Evolutionary conservation across 2,113 vertebrate species (phyloP), one percentile per base, ranked within the genome.

Genomic region (Jacana jacana): DNA sequence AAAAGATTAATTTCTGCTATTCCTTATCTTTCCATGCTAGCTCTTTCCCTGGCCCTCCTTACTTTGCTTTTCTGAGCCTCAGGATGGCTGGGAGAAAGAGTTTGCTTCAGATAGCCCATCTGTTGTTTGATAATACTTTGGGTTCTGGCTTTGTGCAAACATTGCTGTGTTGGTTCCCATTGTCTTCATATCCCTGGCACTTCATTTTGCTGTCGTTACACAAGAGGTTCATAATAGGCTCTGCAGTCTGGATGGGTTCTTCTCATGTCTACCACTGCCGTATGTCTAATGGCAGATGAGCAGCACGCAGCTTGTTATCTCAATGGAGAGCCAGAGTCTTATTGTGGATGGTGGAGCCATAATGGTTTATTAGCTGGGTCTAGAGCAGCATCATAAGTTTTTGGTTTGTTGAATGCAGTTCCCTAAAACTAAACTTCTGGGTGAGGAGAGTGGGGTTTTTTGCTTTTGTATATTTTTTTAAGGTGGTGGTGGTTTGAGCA

Each of bases 261-360:
- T 49, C 66, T 69, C 54, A 3, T 42, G 37, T 58, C 72, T 77
- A 2, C 37, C 13, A 0, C 1, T 84, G 80, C 83, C 91, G 55
- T 84, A 70, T 96, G 88, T 78, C 64, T 90, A 54, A 91, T 81
- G 46, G 46, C 60, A 92, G 55, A 83, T 13, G 11, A 82, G 68
- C 76, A 83, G 55, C 7, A 1, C 54, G 71, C 44, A 88, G 80
- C 86, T 86, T 81, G 79, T 86, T 86, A 54, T 49, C 88, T 44
- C 71, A 13, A 2, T 35, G 60, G 64, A 78, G 89, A 49, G 75
- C 23, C 80, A 51, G 76, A 75, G 60, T 55, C 58, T 83, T 37
- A 1, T 58, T 0, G 9, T 0, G 0, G 48, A 22, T 0, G 0
- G 44, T 61, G 40, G 37, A 61, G 63, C 8, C 61, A 48, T 28